Conservation (phyloP, 2,888 invertebrate genomes). For the Agrotis segetum region DNA sequence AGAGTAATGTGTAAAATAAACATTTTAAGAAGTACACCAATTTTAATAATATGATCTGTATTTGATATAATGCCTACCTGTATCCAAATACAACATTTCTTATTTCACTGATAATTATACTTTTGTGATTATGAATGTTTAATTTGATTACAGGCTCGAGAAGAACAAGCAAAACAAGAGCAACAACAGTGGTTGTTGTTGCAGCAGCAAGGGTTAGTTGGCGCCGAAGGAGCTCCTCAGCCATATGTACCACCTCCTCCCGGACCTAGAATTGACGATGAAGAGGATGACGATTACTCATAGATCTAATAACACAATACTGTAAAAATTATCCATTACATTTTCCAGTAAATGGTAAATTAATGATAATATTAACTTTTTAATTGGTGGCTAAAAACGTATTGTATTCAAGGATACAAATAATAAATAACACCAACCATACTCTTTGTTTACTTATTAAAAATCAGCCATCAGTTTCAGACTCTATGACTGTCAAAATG, state of each 20-base stretch:
- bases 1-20: no score
- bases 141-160: constrained; percentile 92
- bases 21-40: no score
- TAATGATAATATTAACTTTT: constrained; percentile 13
- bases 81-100: no score
- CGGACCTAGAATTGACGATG: constrained; percentile 82
- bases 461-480: not conserved
- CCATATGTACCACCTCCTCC: constrained; percentile 85
- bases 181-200: constrained; percentile 98
- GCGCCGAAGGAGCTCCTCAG: constrained; percentile 80
- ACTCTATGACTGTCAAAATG: constrained; percentile 40
- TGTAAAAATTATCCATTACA: constrained; percentile 8
- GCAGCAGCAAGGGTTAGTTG: constrained; percentile 90
- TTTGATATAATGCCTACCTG: no score
- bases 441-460: constrained; percentile 13
- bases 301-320: constrained; percentile 64
- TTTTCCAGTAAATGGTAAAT: constrained; percentile 18
- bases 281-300: constrained; percentile 90
- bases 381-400: constrained; percentile 18
- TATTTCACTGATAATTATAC: no score
- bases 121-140: not conserved
- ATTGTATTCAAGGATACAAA: constrained; percentile 19
- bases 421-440: constrained; percentile 33
- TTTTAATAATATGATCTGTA: no score
- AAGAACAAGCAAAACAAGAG: constrained; percentile 97